phyloP scores from a whole-genome alignment of 2,113 vertebrate species.

The Podilymbus podiceps region DNA sequence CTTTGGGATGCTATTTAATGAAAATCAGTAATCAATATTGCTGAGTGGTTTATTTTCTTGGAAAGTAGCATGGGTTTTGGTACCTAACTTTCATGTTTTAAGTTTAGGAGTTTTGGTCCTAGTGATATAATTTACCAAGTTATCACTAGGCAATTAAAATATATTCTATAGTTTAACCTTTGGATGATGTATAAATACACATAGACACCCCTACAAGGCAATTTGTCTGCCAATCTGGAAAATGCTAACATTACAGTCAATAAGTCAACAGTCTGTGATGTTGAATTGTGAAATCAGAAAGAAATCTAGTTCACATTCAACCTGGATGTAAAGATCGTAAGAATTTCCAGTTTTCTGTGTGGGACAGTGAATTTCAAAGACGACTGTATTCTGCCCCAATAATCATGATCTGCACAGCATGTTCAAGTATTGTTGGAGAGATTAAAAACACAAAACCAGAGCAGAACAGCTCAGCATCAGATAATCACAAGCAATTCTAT shows the following conservation, averaged over 20 bases:
- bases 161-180: constrained; percentile 26
- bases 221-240: constrained; percentile 50
- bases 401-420: neutral
- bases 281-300: constrained; percentile 30
- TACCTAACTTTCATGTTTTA: neutral
- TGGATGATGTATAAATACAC: constrained; percentile 31
- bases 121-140: neutral
- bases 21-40: neutral
- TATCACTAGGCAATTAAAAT: constrained; percentile 42
- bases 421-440: constrained; percentile 53
- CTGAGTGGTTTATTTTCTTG: neutral
- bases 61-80: neutral
- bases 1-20: neutral
- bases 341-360: neutral
- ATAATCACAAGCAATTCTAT: constrained; percentile 62
- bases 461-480: constrained; percentile 56
- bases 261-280: constrained; percentile 45
- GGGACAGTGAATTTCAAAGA: constrained; percentile 51
- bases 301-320: neutral
- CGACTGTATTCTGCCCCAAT: neutral
- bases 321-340: neutral
- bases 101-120: neutral
- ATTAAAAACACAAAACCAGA: constrained; percentile 57
- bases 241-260: constrained; percentile 17
- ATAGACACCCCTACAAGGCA: constrained; percentile 27